phyloP scores from a whole-genome alignment of 2,888 invertebrate species.

The Diachrysia chrysitis region DNA sequence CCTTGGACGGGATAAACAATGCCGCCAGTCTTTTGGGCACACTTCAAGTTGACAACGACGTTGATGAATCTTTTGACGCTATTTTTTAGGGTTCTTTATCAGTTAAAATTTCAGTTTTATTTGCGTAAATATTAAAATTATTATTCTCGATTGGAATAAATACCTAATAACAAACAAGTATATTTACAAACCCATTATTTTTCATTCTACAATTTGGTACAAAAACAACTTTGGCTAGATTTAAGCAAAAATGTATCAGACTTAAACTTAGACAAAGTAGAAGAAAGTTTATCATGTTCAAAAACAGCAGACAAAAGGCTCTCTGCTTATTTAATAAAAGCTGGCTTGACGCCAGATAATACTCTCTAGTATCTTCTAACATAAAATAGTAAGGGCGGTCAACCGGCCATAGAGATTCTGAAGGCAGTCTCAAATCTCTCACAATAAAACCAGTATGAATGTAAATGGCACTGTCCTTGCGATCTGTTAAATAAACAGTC shows the following conservation, averaged over 20 bases:
- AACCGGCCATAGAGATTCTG: slow-evolving; percentile 37
- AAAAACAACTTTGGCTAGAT: background rate
- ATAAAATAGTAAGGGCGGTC: slow-evolving; percentile 47
- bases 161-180: no score
- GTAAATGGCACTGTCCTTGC: slow-evolving; percentile 38
- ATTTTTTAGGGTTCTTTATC: no score
- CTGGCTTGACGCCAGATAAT: slow-evolving; percentile 50
- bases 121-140: no score
- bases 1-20: no score
- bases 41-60: no score
- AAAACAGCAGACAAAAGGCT: slow-evolving; percentile 18
- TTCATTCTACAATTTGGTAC: background rate
- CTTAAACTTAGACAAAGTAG: background rate
- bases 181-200: no score
- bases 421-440: slow-evolving; percentile 46
- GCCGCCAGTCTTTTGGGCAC: no score
- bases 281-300: background rate
- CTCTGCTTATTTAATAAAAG: slow-evolving; percentile 50
- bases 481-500: slow-evolving; percentile 20
- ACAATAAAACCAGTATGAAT: slow-evolving; percentile 41
- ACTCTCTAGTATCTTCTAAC: slow-evolving; percentile 14
- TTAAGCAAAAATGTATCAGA: background rate
- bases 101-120: no score
- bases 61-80: no score
- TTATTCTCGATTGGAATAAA: no score